Base-by-base conservation (phyloP, 2,113 vertebrate genomes). In the Scomber scombrus region DNA sequence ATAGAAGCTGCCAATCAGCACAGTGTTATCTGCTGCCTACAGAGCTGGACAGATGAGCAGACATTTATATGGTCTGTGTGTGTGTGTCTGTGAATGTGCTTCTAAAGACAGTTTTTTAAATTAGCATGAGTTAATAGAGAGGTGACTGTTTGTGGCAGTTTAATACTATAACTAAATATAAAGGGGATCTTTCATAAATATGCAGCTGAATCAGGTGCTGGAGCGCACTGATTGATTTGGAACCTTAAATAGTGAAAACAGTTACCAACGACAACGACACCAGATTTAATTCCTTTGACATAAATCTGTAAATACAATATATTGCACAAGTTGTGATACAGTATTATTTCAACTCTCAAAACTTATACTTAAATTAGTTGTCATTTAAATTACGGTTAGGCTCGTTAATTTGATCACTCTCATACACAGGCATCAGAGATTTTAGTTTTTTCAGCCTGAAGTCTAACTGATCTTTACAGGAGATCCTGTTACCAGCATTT, bases 1-100 rank as follows among this genome's bases (percentile, higher is more conserved):
- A 89, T 85, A 80, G 71, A 81, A 85, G 65, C 87, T 91, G 92
- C 92, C 93, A 93, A 80, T 93, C 92, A 92, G 34, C 75, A 46
- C 65, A 65, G 71, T 62, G 52, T 62, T 34, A 34, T 50, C 45
- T 57, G 61, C 62, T 58, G 60, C 60, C 72, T 57, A 49, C 68
- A 54, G 62, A 71, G 65, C 64, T 81, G 64, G 43, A 78, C 40
- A 67, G 50, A 55, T 78, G 47, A 71, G 45, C 29, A 60, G 62
- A 67, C 55, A 80, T 26, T 15, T 21, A 49, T 26, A 47, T 23
- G 12, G 45, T 60, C 54, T 57, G 68, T 76, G 51, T 68, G 57
- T 70, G 58, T 67, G 54, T 65, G 16, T 68, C 26, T 64, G 43
- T 60, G 47, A 26, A 2, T 82, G 51, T 82, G 55, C 57, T 49